phyloP scores from a whole-genome alignment of 2,113 vertebrate genomes.

The Lepidiolamprologus cunningtoni region DNA sequence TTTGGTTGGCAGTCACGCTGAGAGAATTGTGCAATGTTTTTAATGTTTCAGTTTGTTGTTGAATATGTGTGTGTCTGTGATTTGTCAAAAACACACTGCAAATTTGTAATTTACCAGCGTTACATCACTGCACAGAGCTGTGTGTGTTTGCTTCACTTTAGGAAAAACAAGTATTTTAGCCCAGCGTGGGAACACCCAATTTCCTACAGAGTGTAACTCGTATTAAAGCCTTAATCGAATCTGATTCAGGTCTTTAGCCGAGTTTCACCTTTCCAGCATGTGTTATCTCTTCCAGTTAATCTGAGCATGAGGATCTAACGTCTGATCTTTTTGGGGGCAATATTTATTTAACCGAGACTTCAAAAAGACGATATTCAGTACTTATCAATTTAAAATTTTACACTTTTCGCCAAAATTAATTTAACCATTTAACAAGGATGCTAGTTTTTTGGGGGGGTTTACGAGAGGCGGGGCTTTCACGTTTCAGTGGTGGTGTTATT shows the following conservation, averaged over 20 bases:
- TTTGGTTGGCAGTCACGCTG: conserved; percentile 21
- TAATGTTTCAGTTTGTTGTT: conserved; percentile 32
- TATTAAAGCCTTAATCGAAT: conserved; percentile 9
- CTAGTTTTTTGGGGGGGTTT: neutral
- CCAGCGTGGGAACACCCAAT: neutral
- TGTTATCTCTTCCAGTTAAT: neutral
- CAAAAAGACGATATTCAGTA: neutral
- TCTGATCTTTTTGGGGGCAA: neutral
- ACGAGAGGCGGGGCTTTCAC: neutral
- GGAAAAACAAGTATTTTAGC: conserved; percentile 34
- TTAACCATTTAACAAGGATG: neutral
- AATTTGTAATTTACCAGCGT: conserved; percentile 27
- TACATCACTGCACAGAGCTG: neutral
- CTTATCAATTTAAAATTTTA: neutral
- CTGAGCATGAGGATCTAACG: neutral
- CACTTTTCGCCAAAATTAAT: neutral
- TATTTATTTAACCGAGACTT: neutral
- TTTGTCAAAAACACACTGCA: conserved; percentile 29
- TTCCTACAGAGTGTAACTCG: neutral
- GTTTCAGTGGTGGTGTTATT: neutral
- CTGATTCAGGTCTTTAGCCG: neutral
- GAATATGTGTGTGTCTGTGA: neutral
- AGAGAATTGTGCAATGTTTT: conserved; percentile 55
- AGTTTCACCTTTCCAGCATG: neutral
- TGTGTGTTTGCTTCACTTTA: neutral